These are phyloP conservation scores for Rhamnusium bicolor DNA, from an alignment of 2,888 invertebrate genomes.

Conservation along the genomic window DNA sequence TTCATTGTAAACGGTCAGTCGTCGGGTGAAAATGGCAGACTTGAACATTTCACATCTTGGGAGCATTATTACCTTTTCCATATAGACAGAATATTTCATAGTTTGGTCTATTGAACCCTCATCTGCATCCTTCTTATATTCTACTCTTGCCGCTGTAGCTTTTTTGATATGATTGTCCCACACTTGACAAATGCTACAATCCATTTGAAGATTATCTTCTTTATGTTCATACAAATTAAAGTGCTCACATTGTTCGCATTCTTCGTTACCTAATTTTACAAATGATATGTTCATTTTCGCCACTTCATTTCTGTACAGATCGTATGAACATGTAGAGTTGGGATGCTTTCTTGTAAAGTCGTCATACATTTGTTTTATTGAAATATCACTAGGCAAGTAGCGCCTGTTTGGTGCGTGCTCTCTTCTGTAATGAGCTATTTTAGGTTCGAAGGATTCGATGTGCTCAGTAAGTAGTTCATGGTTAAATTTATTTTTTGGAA, in stretches of 20 bases:
- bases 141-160: not conserved
- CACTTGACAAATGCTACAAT: slow-evolving; percentile 1
- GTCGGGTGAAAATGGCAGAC: not conserved
- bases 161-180: not conserved
- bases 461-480: too few species aligned
- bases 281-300: not conserved
- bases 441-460: too few species aligned
- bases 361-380: not conserved
- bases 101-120: too few species aligned
- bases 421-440: too few species aligned
- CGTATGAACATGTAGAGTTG: not conserved
- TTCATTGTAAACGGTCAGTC: not conserved
- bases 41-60: not conserved
- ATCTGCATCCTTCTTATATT: not conserved
- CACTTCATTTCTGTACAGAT: not conserved
- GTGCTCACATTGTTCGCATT: too few species aligned
- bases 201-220: not conserved
- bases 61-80: not conserved
- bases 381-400: not conserved
- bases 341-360: not conserved
- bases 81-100: not conserved
- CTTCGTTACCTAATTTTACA: not conserved
- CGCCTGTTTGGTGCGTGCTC: not conserved
- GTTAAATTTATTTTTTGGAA: too few species aligned
- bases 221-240: not conserved